These are phyloP conservation scores for Lytechinus pictus DNA, from an alignment of 35 echinoderm and acorn worm genomes.

Conservation along the genomic window DNA sequence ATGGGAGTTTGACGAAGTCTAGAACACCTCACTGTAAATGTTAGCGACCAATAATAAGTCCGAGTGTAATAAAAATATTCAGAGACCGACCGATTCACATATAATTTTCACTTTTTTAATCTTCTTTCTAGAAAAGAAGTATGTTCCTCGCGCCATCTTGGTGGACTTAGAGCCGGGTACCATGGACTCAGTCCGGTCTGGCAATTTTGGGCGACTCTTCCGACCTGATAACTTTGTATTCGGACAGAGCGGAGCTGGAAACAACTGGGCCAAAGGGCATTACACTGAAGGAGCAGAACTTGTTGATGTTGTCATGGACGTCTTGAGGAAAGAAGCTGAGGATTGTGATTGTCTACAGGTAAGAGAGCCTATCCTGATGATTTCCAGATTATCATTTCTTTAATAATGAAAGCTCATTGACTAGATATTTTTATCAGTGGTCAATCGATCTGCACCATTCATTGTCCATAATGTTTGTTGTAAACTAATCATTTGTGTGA, in stretches of 20 bases:
- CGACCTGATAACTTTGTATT: constrained; percentile 67
- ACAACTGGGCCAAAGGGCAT: constrained; percentile 90
- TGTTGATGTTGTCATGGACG: constrained; percentile 70
- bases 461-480: neutral
- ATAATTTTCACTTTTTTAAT: neutral
- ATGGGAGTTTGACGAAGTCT: too few relatives aligned
- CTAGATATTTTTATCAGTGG: neutral
- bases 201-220: constrained; percentile 61
- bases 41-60: too few relatives aligned
- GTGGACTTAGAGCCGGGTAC: constrained; percentile 90
- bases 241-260: constrained; percentile 75
- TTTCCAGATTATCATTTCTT: neutral
- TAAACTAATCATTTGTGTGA: neutral
- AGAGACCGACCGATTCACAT: too few relatives aligned
- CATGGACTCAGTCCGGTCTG: constrained; percentile 91
- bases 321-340: constrained; percentile 77
- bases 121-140: constrained; percentile 59
- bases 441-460: too few relatives aligned
- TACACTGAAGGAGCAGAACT: constrained; percentile 86
- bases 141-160: constrained; percentile 87
- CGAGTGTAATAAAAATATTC: too few relatives aligned
- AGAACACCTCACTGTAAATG: too few relatives aligned
- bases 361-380: neutral
- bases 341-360: constrained; percentile 86
- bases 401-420: neutral